Conservation (phyloP, 2,797 vertebrate species). For the Alcedo quadribrachys region DNA sequence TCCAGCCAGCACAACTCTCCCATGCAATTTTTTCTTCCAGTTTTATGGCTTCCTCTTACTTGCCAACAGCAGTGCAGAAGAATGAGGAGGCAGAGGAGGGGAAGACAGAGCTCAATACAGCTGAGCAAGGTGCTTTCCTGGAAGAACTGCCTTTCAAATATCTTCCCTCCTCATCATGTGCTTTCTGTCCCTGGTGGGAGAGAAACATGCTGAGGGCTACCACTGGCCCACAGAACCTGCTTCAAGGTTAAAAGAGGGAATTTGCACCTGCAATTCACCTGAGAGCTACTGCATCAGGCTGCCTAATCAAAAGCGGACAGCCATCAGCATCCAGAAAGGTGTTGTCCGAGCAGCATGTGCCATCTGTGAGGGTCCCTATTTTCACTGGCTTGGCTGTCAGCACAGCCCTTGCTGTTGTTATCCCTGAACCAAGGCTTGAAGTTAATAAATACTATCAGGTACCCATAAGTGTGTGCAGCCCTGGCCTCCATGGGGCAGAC, state of each 20-base stretch:
- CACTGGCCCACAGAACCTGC: background rate
- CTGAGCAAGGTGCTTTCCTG: background rate
- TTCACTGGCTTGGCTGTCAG: background rate
- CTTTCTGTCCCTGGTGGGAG: background rate
- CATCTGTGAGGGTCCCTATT: background rate
- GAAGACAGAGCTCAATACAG: background rate
- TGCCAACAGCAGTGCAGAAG: background rate
- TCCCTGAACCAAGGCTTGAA: background rate
- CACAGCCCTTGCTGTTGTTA: background rate
- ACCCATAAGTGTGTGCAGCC: background rate
- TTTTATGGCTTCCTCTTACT: background rate
- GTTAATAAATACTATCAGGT: background rate
- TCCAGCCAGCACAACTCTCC: background rate
- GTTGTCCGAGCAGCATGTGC: background rate
- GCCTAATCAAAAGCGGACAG: background rate
- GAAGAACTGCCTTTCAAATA: background rate
- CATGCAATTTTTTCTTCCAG: background rate
- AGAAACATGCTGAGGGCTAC: background rate
- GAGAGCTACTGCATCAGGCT: background rate
- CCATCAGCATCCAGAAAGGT: background rate
- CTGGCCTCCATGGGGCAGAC: background rate
- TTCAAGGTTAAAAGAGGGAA: background rate
- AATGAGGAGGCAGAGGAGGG: background rate
- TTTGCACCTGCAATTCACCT: background rate
- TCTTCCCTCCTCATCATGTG: rapidly evolving